Base-by-base conservation (phyloP, 2,888 invertebrate species). In the Torymus auratus region DNA sequence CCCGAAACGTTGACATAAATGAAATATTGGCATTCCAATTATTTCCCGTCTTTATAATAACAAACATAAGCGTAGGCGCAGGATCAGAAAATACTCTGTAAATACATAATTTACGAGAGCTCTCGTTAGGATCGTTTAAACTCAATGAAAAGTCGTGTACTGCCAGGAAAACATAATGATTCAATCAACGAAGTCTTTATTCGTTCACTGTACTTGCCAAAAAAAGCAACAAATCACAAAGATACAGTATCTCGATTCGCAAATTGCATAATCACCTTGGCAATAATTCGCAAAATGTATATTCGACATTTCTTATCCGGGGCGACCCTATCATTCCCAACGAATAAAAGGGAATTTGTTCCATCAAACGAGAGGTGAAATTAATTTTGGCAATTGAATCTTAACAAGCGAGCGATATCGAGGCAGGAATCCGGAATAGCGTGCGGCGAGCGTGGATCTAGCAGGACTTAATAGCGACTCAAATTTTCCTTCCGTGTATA, bases 401-500 rank as follows among this genome's bases (percentile, higher is more conserved):
- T 12, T 14, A 52, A 23, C 20, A n/a, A 28, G 56, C n/a, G 65
- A 17, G 68, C 68, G 67, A 75, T 75, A 67, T 60, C 65, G n/a
- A 60, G 52, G 52, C 52, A 50, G 60, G 58, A 74, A 65, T 74
- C 20, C 62, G 61, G 55, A 20, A 20, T 53, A 23, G n/a, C 2
- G 53, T 60, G 61, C 60, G 62, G 55, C 28, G n/a, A n/a, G 28
- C 28, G 28, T 28, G 28, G 28, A 28, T 28, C 28, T 28, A 28
- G 2, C 3, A 7, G 7, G 28, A 28, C 5, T 68, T 75, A 75
- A 75, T 75, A 68, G 68, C 52, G 60, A 75, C 28, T 67, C 23
- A 67, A 75, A 75, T 60, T 53, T 68, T 60, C 68, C 68, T 52
- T 74, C 53, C 64, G 64, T 74, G 23, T n/a, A 75, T 65, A 74